Conservation (phyloP, 2,113 vertebrate genomes). For the Muntiacus reevesi region DNA sequence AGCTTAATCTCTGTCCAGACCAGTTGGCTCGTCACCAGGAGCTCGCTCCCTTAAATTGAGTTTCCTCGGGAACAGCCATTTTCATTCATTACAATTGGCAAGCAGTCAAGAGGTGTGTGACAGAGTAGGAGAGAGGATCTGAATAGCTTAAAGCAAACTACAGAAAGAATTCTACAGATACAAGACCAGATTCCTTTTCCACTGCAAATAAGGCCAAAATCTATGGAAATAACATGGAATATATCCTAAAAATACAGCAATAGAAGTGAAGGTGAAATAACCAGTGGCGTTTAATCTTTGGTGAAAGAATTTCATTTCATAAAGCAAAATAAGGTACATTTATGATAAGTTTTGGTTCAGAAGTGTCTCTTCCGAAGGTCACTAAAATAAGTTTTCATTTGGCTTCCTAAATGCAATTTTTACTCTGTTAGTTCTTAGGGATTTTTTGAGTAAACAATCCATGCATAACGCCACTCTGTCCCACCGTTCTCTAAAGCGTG, state of each 20-base stretch:
- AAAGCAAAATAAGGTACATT: neutral
- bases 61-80: neutral
- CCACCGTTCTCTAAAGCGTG: neutral
- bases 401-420: constrained; percentile 1
- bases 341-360: neutral
- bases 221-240: neutral
- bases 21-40: neutral
- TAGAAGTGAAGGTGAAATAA: neutral
- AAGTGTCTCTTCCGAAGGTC: neutral
- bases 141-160: neutral
- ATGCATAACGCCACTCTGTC: neutral
- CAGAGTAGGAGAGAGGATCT: neutral
- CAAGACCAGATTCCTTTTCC: neutral
- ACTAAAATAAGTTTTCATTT: neutral
- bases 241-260: neutral
- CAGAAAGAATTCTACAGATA: neutral
- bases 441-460: neutral
- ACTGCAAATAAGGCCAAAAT: neutral
- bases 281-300: neutral
- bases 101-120: neutral
- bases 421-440: neutral
- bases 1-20: neutral
- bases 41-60: neutral
- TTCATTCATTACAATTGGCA: neutral
- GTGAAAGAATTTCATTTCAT: neutral